phyloP scores from a whole-genome alignment of 2,888 invertebrate species.

The Linhomoeus sp. region DNA sequence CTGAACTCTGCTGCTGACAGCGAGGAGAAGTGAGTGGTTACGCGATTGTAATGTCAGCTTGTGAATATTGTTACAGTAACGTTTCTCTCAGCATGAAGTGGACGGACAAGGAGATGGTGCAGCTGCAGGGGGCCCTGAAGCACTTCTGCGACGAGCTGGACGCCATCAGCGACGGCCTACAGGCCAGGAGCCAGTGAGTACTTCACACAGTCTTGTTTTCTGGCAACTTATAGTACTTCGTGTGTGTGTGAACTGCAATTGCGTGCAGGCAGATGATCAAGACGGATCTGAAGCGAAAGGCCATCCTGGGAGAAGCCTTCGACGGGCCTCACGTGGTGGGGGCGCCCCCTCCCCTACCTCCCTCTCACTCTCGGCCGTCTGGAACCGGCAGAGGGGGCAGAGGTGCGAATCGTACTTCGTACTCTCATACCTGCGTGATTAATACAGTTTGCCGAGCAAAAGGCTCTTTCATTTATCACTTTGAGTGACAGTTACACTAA shows the following conservation, averaged over 20 bases:
- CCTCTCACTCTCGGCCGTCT: too few relatives aligned
- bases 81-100: conserved; percentile 12
- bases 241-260: too few relatives aligned
- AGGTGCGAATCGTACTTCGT: too few relatives aligned
- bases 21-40: conserved; percentile 3
- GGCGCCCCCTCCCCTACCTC: too few relatives aligned
- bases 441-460: too few relatives aligned
- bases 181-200: conserved; percentile 12
- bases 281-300: conserved; percentile 1
- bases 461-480: too few relatives aligned
- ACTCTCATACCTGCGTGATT: too few relatives aligned
- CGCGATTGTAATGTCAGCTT: too few relatives aligned
- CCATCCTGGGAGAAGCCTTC: neutral
- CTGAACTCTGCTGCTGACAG: conserved; percentile 7
- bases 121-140: conserved; percentile 14
- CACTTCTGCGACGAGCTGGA: conserved; percentile 21
- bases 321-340: too few relatives aligned
- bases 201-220: conserved; percentile 9
- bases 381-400: too few relatives aligned
- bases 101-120: conserved; percentile 17
- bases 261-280: neutral
- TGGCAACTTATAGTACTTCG: too few relatives aligned
- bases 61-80: neutral
- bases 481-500: too few relatives aligned
- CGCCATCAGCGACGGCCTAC: conserved; percentile 15